Evolutionary conservation across 2,113 vertebrate species (phyloP).

Genomic region (Podarcis muralis): DNA sequence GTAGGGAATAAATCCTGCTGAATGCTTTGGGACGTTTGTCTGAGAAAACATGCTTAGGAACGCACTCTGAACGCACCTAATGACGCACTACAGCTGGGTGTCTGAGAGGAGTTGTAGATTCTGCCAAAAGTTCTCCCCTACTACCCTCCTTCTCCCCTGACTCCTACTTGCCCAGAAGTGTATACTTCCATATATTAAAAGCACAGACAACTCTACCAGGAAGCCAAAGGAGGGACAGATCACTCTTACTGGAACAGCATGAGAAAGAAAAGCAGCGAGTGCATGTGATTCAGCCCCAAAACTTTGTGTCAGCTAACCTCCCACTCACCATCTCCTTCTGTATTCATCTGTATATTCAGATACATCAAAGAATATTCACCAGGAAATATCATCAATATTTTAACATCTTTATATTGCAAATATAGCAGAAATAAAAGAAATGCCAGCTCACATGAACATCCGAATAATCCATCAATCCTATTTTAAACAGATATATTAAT

Average conservation of each 20-base stretch:
- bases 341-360: no score
- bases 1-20: background rate
- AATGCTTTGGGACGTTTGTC: background rate
- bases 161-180: slow-evolving; percentile 38
- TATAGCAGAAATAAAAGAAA: no score
- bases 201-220: background rate
- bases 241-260: rapidly evolving
- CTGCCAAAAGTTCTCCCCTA: slow-evolving; percentile 52
- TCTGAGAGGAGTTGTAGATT: slow-evolving; percentile 34
- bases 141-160: slow-evolving; percentile 54
- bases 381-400: no score
- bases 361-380: no score
- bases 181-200: slow-evolving; percentile 32
- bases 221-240: rapidly evolving
- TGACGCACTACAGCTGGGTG: background rate
- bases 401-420: no score
- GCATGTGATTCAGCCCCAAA: background rate
- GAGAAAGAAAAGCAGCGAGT: background rate
- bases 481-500: no score
- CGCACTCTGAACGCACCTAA: slow-evolving; percentile 21
- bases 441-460: no score
- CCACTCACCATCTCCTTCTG: background rate
- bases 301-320: background rate
- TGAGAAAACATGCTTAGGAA: background rate
- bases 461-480: no score